Evolutionary conservation across 2,113 vertebrate species (phyloP).

Genomic region (Condylura cristata): DNA sequence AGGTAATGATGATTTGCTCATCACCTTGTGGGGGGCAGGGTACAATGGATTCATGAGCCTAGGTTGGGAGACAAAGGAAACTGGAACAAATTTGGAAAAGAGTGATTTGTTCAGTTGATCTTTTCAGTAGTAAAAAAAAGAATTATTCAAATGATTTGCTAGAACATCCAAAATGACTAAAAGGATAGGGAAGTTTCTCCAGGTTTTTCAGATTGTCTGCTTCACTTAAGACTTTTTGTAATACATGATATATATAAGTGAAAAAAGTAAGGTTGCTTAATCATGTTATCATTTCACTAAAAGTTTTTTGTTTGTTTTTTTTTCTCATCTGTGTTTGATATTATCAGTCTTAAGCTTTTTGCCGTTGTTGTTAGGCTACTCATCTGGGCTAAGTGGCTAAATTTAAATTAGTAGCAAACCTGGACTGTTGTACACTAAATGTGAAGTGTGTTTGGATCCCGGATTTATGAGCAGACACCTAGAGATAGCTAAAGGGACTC

Average conservation of each 20-base stretch:
- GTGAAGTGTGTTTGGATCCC: neutral
- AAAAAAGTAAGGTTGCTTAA: neutral
- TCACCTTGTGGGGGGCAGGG: neutral
- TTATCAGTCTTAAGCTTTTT: neutral
- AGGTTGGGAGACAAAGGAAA: neutral
- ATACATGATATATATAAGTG: neutral
- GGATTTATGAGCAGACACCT: neutral
- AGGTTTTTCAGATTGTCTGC: neutral
- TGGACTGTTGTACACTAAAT: neutral
- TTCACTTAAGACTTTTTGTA: neutral
- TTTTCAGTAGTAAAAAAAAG: neutral
- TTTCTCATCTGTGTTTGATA: neutral
- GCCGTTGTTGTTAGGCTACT: neutral
- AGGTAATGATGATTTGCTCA: neutral
- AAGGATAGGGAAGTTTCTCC: neutral
- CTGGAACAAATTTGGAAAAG: neutral
- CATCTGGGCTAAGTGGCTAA: neutral
- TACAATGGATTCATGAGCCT: neutral
- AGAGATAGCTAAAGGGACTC: neutral
- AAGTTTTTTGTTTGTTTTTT: conserved; percentile 12
- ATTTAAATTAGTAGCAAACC: neutral
- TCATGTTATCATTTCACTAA: neutral
- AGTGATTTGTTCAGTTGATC: neutral
- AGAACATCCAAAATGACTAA: conserved; percentile 12
- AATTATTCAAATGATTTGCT: neutral